Evolutionary conservation across 2,113 vertebrate genomes (phyloP).

Genomic region (Riparia riparia): DNA sequence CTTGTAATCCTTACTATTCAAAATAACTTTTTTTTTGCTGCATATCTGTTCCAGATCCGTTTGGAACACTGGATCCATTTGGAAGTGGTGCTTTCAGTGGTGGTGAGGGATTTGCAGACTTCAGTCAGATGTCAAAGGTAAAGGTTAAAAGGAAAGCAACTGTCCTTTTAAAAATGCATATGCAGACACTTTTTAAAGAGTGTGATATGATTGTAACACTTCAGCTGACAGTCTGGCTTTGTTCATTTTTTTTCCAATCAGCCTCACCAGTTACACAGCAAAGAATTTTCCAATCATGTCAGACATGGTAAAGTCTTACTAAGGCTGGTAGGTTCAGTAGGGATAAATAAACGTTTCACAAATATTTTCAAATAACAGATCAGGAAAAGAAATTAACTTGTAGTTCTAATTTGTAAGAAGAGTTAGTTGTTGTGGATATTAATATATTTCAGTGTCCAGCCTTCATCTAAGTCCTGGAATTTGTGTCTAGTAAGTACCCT

Average conservation of each 20-base stretch:
- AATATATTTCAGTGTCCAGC: not conserved
- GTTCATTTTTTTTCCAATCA: not conserved
- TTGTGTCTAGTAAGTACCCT: not conserved
- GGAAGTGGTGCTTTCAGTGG: conserved; percentile 86
- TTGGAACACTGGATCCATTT: conserved; percentile 91
- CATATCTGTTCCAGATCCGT: conserved; percentile 82
- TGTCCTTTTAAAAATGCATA: not conserved
- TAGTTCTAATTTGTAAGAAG: not conserved
- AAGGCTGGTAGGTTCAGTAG: not conserved
- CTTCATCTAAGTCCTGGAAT: not conserved
- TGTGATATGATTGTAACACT: not conserved
- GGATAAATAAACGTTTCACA: not conserved
- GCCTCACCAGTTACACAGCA: not conserved
- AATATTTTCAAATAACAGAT: not conserved
- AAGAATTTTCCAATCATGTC: not conserved
- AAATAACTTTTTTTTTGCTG: not conserved
- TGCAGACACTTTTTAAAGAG: not conserved
- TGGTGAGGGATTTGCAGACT: conserved; percentile 93
- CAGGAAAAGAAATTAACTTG: not conserved
- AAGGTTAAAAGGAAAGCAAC: not conserved
- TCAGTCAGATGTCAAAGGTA: conserved; percentile 97
- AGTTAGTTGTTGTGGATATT: not conserved
- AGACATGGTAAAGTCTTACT: not conserved
- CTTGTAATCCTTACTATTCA: not conserved
- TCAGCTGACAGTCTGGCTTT: not conserved